Percentiles rank a stretch among this genome's conserved stretches.
These are phyloP conservation scores for Drosophila nigricruria DNA, from an alignment of 2,888 invertebrate species.

Conservation along the genomic window DNA sequence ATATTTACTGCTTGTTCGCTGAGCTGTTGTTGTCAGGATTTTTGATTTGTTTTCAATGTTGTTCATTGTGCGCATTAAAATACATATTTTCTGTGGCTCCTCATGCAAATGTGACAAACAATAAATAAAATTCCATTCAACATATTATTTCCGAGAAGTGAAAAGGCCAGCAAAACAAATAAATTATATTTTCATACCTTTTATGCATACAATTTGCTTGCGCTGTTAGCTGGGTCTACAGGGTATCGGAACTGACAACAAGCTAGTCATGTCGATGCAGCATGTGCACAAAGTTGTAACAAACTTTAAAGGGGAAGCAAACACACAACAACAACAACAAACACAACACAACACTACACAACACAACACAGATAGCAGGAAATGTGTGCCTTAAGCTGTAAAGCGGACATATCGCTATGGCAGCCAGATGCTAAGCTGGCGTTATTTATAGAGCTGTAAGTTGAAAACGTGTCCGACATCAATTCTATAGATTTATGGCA, in stretches of 20 bases:
- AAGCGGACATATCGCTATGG: constrained; percentile 16
- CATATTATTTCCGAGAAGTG: constrained; percentile 1
- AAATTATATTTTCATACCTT: not conserved
- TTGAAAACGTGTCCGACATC: constrained; percentile 43
- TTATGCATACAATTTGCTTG: not conserved
- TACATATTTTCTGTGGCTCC: not conserved
- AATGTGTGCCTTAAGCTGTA: constrained; percentile 22
- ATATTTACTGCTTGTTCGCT: not conserved
- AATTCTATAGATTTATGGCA: constrained; percentile 69
- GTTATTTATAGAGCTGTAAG: constrained; percentile 44
- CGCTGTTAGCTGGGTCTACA: not conserved
- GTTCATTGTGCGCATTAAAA: not conserved
- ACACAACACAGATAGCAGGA: constrained; percentile 10
- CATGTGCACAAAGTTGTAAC: constrained; percentile 38
- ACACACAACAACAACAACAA: too few species aligned
- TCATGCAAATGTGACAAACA: constrained; percentile 1
- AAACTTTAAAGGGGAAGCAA: constrained; percentile 34
- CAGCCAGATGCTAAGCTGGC: constrained; percentile 31
- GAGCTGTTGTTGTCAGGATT: not conserved
- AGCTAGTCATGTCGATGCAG: constrained; percentile 37
- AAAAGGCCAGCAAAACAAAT: not conserved
- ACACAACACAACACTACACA: not conserved
- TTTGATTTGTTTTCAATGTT: constrained; percentile 10
- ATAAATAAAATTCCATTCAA: not conserved
- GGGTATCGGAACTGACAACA: constrained; percentile 35